Conservation (phyloP, 2,888 invertebrate genomes). For the Spisula solida region DNA sequence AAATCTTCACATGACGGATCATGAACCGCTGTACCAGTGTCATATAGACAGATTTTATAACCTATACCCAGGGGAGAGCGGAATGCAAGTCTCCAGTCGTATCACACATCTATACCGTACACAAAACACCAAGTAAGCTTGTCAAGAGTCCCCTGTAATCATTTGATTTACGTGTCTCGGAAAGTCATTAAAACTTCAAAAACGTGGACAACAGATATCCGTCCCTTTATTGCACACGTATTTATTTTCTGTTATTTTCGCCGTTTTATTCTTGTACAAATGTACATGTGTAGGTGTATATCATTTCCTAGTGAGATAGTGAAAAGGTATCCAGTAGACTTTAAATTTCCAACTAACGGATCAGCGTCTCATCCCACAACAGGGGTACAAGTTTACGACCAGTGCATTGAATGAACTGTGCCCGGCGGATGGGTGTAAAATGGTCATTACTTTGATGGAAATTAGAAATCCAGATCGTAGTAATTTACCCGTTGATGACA, state of each 20-base stretch:
- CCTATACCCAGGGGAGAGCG: conserved; percentile 2
- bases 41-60: conserved; percentile 23
- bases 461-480: conserved; percentile 62
- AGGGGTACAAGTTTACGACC: conserved; percentile 68
- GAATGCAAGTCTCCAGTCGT: neutral
- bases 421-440: conserved; percentile 61
- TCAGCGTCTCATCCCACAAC: conserved; percentile 48
- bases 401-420: conserved; percentile 43
- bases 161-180: conserved; percentile 66
- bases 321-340: conserved; percentile 55
- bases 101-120: conserved; percentile 15
- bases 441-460: conserved; percentile 57
- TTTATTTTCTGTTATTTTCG: conserved; percentile 7
- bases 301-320: conserved; percentile 45
- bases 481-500: conserved; percentile 69
- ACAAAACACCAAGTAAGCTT: conserved; percentile 29
- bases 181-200: conserved; percentile 70
- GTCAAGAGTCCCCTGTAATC: conserved; percentile 52
- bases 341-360: conserved; percentile 67
- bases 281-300: conserved; percentile 48
- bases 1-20: conserved; percentile 27
- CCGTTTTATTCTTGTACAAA: no score
- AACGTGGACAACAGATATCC: conserved; percentile 47
- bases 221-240: conserved; percentile 52
- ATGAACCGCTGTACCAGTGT: neutral